A percentile compares a stretch with the other conserved stretches of the same genome.
These are phyloP conservation scores for Desmodus rotundus DNA, from an alignment of 2,113 vertebrate species.

Conservation along the genomic window DNA sequence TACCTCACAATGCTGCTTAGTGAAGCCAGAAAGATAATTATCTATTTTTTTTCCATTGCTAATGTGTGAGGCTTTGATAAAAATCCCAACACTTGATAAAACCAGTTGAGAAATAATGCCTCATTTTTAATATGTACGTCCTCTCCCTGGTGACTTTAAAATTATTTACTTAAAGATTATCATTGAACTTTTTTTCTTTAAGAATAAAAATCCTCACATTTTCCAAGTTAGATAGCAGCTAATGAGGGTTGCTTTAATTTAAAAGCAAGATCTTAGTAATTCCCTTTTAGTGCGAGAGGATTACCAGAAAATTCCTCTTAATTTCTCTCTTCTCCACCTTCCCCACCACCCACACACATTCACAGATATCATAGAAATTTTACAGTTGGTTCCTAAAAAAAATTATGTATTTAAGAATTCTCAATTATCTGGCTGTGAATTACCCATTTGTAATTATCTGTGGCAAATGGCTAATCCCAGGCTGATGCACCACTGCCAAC, in stretches of 20 bases:
- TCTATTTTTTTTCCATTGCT: not conserved
- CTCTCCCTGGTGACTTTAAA: not conserved
- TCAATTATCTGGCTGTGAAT: not conserved
- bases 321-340: not conserved
- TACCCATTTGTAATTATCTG: not conserved
- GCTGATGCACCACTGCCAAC: not conserved
- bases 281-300: conserved; percentile 30
- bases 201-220: conserved; percentile 16
- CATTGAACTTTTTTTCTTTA: not conserved
- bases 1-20: not conserved
- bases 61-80: not conserved
- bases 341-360: not conserved
- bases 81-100: conserved; percentile 14
- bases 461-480: not conserved
- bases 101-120: not conserved
- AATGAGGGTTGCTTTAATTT: conserved; percentile 39
- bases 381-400: not conserved
- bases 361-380: not conserved
- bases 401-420: not conserved
- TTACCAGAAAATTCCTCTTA: conserved; percentile 44
- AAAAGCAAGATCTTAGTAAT: conserved; percentile 40
- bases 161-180: conserved; percentile 27
- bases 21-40: conserved; percentile 18
- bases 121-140: not conserved
- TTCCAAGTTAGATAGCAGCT: conserved; percentile 34